Evolutionary conservation across 2,113 vertebrate genomes (phyloP), one percentile per base, ranked within the genome.

Genomic region (Sisor rabdophorus): DNA sequence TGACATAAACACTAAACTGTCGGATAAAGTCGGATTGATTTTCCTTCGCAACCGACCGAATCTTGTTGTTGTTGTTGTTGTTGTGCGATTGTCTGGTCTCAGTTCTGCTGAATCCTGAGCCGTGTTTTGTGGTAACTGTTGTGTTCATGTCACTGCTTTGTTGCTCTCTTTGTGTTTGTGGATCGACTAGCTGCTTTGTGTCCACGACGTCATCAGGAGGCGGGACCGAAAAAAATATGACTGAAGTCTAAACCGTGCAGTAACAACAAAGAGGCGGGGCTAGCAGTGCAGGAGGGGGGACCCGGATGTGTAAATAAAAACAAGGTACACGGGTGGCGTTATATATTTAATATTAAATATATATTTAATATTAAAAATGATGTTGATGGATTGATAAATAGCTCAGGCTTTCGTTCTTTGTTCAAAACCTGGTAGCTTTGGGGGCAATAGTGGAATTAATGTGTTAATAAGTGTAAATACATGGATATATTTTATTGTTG

Each of bases 281-380:
- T 73, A 80, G 84, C 47, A 9, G 3, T 11, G 24, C 16, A 44
- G 67, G 22, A 50, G 28, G 22, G 77, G 72, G 77, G 63, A 60
- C 93, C 93, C 92, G 92, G 92, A 94, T 94, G 92, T 93, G 90
- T 93, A 93, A 94, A 93, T 93, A 94, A 94, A 94, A 90, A 92
- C 87, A 75, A 63, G 24, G 47, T 40, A 72, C 69, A 16, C 19
- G 47, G 47, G 47, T 40, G 20, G 32, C 24, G 24, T 44, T 44
- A 8, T 44, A 7, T 44, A 7, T 10, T 44, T 6, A 44, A 7
- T 53, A 15, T 56, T n/a, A 17, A 26, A 44, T 19, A 19, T 44
- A 7, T 64, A 44, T 40, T 8, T 8, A 22, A 24, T 10, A 17
- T 28, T 20, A 52, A 50, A 17, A 20, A 7, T 4, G 11, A 9